Base-by-base conservation (phyloP, 2,888 invertebrate species). In the Eilema griseolum region DNA sequence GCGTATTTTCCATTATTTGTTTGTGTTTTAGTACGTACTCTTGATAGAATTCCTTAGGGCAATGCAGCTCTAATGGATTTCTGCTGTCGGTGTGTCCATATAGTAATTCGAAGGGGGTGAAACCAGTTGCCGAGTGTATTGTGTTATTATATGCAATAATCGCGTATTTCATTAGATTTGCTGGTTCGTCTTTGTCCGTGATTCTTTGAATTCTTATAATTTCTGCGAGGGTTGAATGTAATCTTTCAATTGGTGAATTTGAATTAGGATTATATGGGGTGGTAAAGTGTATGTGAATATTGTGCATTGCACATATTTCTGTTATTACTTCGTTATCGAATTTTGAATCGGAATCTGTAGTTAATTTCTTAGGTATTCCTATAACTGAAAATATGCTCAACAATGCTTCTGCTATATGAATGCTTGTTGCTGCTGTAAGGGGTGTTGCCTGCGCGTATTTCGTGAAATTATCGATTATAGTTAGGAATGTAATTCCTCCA, bases 401-500 rank as follows among this genome's bases (percentile, higher is more conserved):
- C 8, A 41, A 8, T 41, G 41, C 7, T 4, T 41, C 41, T 41
- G 28, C 82, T 82, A 65, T 78, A 3, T 0, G 63, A 4, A 81
- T 72, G 28, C 80, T 81, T 10, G 59, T 84, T 24, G 72, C 26
- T 10, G 76, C 80, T 0, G 7, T 37, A 0, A 85, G 52, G 10
- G 81, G 78, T 2, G 78, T 66, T 16, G 82, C 85, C 69, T 82
- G 83, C 3, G 83, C 82, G 3, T 77, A 80, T 73, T 85, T 85
- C 0, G 81, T 73, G 33, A 85, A 85, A 11, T 80, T 83, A 11
- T 85, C 84, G 1, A 61, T 61, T 2, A 61, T 31, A 8, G 61
- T 60, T 20, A 60, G 24, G 24, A 78, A 78, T 7, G 70, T 72
- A 11, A 23, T 59, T 1, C 67, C 46, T 23, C 70, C 73, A 16